Evolutionary conservation across 2,888 invertebrate species (phyloP), one percentile per base, ranked within the genome.

Genomic region (Tineola bisselliella): DNA sequence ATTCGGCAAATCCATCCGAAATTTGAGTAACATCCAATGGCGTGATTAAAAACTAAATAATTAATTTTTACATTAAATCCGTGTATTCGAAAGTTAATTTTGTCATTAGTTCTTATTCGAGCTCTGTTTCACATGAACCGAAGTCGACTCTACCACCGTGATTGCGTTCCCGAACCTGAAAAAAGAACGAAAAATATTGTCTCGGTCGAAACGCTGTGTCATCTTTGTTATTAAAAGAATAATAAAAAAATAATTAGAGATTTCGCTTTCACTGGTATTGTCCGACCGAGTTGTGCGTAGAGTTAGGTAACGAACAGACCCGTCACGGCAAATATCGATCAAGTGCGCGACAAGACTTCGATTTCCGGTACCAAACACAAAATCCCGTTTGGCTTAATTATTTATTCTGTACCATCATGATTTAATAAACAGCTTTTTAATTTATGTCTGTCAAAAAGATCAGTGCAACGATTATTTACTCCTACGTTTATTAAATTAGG

Each of bases 211-310:
- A 64, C 68, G 84, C 84, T 75, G 71, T 80, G 77, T 86, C 86
- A 84, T 84, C 81, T 76, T 67, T 75, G 73, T 72, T 76, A 76
- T 74, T 69, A 70, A 70, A 69, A 70, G 31, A 38, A 61, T 71
- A 73, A 71, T 73, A 77, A 74, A 75, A 74, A 78, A 76, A 78
- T 79, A 80, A 84, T 80, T 79, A 81, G 74, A 79, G 74, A 76
- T 74, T 82, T 83, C 78, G 77, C 86, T 86, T 84, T 86, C 86
- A 82, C 84, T 80, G 70, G 64, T 70, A 70, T 72, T 71, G 74
- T 67, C 72, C 66, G 15, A 13, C 3, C 56, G 56, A 62, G 61
- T 8, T 19, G 63, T 79, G 78, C 76, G 74, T 77, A 73, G 73
- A 75, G 75, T 83, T 81, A 79, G 78, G 70, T 82, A 84, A 82